Base-by-base conservation (phyloP, 2,113 vertebrate species). In the Strix uralensis region DNA sequence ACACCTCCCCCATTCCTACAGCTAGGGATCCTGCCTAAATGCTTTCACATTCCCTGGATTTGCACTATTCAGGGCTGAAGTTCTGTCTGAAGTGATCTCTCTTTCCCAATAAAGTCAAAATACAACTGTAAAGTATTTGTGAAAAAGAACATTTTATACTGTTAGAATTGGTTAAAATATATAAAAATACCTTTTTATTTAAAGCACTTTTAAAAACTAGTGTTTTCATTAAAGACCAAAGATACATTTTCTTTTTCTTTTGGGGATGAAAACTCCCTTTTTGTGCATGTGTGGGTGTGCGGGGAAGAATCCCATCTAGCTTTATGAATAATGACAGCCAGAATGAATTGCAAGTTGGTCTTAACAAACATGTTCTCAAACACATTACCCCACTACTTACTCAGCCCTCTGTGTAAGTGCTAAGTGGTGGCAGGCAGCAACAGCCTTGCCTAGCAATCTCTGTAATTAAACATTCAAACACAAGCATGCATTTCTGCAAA, bases 401-500 rank as follows among this genome's bases (percentile, higher is more conserved):
- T 81, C 96, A 92, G 81, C 66, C 81, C 95, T 95, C 78, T 88
- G 67, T 88, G 42, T 30, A 95, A 96, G 97, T 95, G 96, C 95
- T 97, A 97, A 96, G 94, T 94, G 90, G 94, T 63, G 67, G 96
- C 92, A 97, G 87, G 91, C 92, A 95, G 92, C 95, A 95, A 75
- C 89, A 82, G 95, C 90, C 94, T 82, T 91, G 93, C 95, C 89
- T 80, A 44, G 78, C 58, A 94, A 94, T 78, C 91, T 85, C 92
- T 91, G 93, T 97, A 97, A 97, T 97, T 97, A 97, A 97, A 97
- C 96, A 96, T 97, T 97, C 92, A 97, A 96, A 97, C 91, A 82
- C 74, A 86, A 78, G 89, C 94, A 90, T 73, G 87, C 89, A 65
- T 95, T 93, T 94, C 94, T 94, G 83, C 72, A 90, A 96, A 95